These are phyloP conservation scores for Steromphala cineraria DNA, from an alignment of 2,888 invertebrate species.

Conservation along the genomic window DNA sequence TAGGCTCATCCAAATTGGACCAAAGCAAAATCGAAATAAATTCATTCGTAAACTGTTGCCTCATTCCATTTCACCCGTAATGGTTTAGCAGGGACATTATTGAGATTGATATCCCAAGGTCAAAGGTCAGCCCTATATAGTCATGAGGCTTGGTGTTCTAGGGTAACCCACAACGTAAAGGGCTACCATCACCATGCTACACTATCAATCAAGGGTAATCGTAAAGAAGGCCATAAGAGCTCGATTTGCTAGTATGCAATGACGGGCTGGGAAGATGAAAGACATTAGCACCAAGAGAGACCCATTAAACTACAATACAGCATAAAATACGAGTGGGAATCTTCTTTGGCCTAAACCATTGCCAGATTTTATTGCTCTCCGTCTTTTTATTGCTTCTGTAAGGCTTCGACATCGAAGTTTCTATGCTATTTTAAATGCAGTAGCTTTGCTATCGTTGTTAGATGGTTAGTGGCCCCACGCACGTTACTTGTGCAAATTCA, in stretches of 20 bases:
- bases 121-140: constrained; percentile 1
- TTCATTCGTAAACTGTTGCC: too few species aligned
- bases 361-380: neutral
- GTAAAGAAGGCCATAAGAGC: neutral
- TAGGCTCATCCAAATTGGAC: too few species aligned
- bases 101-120: neutral
- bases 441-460: neutral
- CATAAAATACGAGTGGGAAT: constrained; percentile 11
- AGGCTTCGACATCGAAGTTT: neutral
- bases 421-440: constrained; percentile 13
- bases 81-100: constrained; percentile 3
- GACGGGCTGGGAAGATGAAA: neutral
- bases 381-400: neutral
- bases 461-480: neutral
- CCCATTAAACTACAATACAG: constrained; percentile 4
- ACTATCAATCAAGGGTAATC: constrained; percentile 16
- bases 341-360: neutral
- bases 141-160: neutral
- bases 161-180: neutral
- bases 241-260: neutral
- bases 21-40: too few species aligned
- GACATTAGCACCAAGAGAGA: neutral
- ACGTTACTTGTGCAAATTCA: neutral
- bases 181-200: neutral
- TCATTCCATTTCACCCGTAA: neutral